phyloP scores from a whole-genome alignment of 2,113 vertebrate species.

The Laticauda laticaudata region DNA sequence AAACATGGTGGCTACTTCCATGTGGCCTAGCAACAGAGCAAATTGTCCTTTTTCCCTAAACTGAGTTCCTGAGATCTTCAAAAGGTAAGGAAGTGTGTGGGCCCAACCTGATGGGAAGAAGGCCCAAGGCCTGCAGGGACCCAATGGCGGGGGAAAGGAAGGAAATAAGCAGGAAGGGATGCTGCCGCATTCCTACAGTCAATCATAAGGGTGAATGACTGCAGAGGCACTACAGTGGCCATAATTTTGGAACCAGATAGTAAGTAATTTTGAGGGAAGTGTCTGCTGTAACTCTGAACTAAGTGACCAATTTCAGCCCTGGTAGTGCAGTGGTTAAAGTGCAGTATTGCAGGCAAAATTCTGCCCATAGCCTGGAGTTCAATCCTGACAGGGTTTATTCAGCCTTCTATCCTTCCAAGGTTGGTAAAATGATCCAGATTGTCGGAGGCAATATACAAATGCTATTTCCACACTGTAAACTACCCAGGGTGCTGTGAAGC shows the following conservation, averaged over 20 bases:
- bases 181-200: not conserved
- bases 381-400: not conserved
- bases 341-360: not conserved
- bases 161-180: not conserved
- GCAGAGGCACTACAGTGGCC: not conserved
- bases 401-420: not conserved
- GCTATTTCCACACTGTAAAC: not conserved
- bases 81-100: not conserved
- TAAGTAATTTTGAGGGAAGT: not conserved
- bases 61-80: not conserved
- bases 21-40: not conserved
- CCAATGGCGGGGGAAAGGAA: not conserved
- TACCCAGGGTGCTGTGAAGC: not conserved
- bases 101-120: not conserved
- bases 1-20: not conserved
- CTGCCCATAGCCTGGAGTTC: not conserved
- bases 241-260: not conserved
- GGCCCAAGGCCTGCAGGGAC: not conserved
- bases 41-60: not conserved
- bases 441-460: not conserved
- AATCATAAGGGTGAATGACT: not conserved
- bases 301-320: not conserved
- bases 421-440: not conserved
- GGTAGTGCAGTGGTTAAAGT: not conserved
- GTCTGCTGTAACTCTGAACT: not conserved